Evolutionary conservation across 1,140 invertebrate species (phyloP).

Genomic region (Trachymyrmex septentrionalis): DNA sequence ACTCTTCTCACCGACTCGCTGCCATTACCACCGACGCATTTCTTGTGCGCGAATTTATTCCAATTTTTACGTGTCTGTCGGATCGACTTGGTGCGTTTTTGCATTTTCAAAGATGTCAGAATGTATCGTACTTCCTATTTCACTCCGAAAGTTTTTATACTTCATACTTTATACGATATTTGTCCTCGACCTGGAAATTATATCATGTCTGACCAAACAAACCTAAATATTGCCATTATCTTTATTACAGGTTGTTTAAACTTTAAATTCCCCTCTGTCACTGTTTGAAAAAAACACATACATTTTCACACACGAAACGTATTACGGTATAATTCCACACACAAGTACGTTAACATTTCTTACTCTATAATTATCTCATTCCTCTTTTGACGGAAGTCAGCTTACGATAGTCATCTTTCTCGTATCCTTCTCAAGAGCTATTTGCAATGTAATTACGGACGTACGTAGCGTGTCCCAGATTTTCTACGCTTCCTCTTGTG

Average conservation of each 20-base stretch:
- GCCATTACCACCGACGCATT: background rate
- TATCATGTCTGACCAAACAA: background rate
- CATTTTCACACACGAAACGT: conserved; percentile 3
- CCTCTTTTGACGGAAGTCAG: conserved; percentile 29
- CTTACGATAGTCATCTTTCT: conserved; percentile 28
- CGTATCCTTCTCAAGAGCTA: conserved; percentile 25
- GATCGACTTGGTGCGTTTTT: conserved; percentile 1
- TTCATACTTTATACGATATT: background rate
- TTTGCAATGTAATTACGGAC: conserved; percentile 41
- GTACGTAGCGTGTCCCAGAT: conserved; percentile 15
- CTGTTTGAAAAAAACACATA: conserved; percentile 14
- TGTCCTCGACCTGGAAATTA: background rate
- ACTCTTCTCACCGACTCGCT: background rate
- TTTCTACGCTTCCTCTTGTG: conserved; percentile 9
- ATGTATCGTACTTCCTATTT: background rate
- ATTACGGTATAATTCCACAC: conserved; percentile 25
- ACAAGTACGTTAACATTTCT: conserved; percentile 22
- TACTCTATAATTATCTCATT: conserved; percentile 43
- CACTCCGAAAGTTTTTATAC: background rate
- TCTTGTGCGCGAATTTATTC: background rate
- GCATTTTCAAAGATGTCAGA: background rate
- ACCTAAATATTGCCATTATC: background rate
- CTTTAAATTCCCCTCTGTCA: background rate
- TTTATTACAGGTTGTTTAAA: conserved; percentile 24
- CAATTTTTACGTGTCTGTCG: background rate